Conservation (phyloP, 2,113 vertebrate genomes). For the Lota lota region DNA sequence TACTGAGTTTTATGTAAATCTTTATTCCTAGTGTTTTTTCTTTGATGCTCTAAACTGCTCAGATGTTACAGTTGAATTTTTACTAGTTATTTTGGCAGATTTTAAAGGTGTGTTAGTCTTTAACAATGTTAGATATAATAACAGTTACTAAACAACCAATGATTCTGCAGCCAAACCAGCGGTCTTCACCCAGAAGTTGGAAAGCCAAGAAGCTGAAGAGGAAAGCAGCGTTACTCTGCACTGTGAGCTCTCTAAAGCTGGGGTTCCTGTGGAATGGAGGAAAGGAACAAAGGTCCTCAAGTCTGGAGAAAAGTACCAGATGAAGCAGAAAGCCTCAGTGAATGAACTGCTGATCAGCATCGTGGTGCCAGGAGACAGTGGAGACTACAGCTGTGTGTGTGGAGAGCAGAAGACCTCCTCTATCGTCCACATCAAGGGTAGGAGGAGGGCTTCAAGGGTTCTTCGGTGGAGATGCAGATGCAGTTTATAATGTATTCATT, state of each 20-base stretch:
- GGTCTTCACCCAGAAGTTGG: conserved; percentile 74
- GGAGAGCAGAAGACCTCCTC: conserved; percentile 74
- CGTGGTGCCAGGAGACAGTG: conserved; percentile 71
- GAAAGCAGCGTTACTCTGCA: conserved; percentile 68
- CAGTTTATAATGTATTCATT: neutral
- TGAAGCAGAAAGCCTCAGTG: conserved; percentile 67
- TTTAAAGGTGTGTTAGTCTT: too few species aligned
- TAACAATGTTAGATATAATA: too few species aligned
- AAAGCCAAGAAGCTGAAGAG: conserved; percentile 79
- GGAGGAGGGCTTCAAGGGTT: conserved; percentile 58
- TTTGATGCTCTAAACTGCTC: too few species aligned
- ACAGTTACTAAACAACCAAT: conserved; percentile 14
- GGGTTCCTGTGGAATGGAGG: conserved; percentile 73
- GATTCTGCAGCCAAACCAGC: conserved; percentile 45
- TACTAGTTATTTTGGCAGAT: too few species aligned
- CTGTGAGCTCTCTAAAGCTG: conserved; percentile 73
- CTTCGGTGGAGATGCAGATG: neutral
- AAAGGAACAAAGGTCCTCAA: conserved; percentile 64
- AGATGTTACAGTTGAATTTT: too few species aligned
- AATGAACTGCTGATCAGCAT: conserved; percentile 73
- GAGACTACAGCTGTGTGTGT: conserved; percentile 72
- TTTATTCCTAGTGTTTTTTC: too few species aligned
- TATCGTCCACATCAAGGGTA: conserved; percentile 65
- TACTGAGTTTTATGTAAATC: neutral
- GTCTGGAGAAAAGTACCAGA: conserved; percentile 70